Conservation (phyloP, 2,888 invertebrate species). For the Platycheirus albimanus region DNA sequence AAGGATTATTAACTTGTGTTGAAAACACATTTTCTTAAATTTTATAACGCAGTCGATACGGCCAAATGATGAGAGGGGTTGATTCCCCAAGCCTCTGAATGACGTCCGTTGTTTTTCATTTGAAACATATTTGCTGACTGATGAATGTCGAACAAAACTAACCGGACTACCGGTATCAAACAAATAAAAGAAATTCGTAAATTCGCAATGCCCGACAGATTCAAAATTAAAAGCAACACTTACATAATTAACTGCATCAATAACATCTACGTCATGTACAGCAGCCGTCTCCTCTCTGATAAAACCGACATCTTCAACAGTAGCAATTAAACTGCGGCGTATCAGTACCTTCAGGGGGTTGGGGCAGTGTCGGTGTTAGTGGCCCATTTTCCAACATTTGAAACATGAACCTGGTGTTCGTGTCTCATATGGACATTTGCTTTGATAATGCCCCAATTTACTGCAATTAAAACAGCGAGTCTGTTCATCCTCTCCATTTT, state of each 20-base stretch:
- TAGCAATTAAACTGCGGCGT: slow-evolving; percentile 22
- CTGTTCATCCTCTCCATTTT: neutral
- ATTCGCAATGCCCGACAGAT: slow-evolving; percentile 12
- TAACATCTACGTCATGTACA: neutral
- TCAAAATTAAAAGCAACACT: slow-evolving; percentile 27
- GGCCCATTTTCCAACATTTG: slow-evolving; percentile 20
- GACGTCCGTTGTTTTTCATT: slow-evolving; percentile 2
- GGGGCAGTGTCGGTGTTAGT: slow-evolving; percentile 23
- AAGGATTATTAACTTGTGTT: slow-evolving; percentile 8
- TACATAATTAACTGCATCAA: slow-evolving; percentile 17
- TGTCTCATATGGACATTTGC: slow-evolving; percentile 27
- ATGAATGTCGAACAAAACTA: slow-evolving; percentile 3
- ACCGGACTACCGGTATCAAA: slow-evolving; percentile 34
- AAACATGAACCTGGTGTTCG: slow-evolving; percentile 19
- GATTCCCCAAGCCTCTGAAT: slow-evolving; percentile 35
- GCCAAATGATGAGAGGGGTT: slow-evolving; percentile 22
- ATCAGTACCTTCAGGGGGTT: slow-evolving; percentile 27
- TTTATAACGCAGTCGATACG: slow-evolving; percentile 20
- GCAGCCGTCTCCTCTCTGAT: neutral
- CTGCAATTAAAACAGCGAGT: slow-evolving; percentile 26
- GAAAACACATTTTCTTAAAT: slow-evolving; percentile 3
- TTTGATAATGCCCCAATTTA: slow-evolving; percentile 11
- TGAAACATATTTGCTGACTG: neutral
- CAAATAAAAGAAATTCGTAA: slow-evolving; percentile 25
- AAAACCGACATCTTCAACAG: slow-evolving; percentile 1